These are phyloP conservation scores for Epiblema foenella DNA, from an alignment of 2,888 invertebrate genomes.

Conservation along the genomic window DNA sequence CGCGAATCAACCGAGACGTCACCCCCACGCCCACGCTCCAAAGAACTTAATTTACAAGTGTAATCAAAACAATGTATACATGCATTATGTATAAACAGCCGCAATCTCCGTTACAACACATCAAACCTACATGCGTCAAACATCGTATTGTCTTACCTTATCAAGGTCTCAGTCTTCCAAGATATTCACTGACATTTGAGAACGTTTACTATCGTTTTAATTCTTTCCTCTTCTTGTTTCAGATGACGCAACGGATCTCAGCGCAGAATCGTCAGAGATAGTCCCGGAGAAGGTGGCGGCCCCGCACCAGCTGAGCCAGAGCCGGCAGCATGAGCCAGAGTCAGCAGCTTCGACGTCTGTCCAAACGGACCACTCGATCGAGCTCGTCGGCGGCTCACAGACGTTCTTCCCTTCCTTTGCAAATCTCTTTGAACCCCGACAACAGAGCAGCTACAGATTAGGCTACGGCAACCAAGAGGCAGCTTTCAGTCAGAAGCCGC, in stretches of 20 bases:
- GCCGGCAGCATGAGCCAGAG: slow-evolving; percentile 58
- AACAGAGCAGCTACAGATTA: slow-evolving; percentile 83
- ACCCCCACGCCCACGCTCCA: slow-evolving; percentile 50
- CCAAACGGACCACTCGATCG: slow-evolving; percentile 80
- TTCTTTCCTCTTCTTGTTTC: slow-evolving; percentile 58
- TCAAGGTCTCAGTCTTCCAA: slow-evolving; percentile 42
- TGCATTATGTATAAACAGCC: slow-evolving; percentile 54
- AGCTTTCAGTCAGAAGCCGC: slow-evolving; percentile 86
- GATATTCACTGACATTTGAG: slow-evolving; percentile 25
- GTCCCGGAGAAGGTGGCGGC: slow-evolving; percentile 74
- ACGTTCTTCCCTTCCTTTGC: slow-evolving; percentile 92
- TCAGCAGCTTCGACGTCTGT: slow-evolving; percentile 61
- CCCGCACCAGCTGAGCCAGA: slow-evolving; percentile 58
- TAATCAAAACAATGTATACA: slow-evolving; percentile 53
- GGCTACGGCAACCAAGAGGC: slow-evolving; percentile 85
- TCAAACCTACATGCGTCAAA: slow-evolving; percentile 42
- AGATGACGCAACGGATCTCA: slow-evolving; percentile 74
- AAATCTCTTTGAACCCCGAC: slow-evolving; percentile 86
- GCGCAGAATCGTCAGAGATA: slow-evolving; percentile 79
- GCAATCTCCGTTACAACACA: slow-evolving; percentile 48
- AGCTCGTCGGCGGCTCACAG: slow-evolving; percentile 85
- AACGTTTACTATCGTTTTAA: slow-evolving; percentile 22
- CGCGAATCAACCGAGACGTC: slow-evolving; percentile 35
- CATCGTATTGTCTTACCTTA: slow-evolving; percentile 40
- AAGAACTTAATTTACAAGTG: slow-evolving; percentile 55